Base-by-base conservation (phyloP, 2,113 vertebrate genomes). In the Polyodon spathula region DNA sequence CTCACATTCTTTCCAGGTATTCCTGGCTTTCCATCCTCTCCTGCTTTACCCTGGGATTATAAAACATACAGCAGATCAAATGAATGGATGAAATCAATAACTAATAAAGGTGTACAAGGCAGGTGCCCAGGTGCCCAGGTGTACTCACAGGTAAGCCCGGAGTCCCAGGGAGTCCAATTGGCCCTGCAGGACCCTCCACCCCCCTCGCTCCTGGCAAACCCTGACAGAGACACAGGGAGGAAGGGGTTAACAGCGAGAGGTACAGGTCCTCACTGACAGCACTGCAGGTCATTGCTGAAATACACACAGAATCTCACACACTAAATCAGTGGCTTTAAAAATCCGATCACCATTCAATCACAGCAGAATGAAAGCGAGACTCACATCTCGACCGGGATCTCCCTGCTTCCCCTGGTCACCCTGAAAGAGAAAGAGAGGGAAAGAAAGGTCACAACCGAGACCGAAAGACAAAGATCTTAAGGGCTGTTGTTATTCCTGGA, bases 371-470 rank as follows among this genome's bases (percentile, higher is more conserved):
- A 63, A 14, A 73, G 53, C n/a, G 37, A 15, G 27, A 91, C 94
- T 95, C 75, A 99, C 96, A 1, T 99, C 96, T 85, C 96, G 84
- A 4, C 96, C 96, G 1, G 93, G 83, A 6, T 98, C 93, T 1
- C 96, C 95, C 2, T 79, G 86, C 83, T 97, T 99, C 17, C 96
- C 96, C 0, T 72, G 69, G 62, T 95, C 90, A 8, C 94, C 96
- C 96, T 99, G 69, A 56, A 69, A 63, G 11, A 66, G 5, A 66
- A 40, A 59, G 8, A 54, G 9, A 52, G 8, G 7, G 6, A 63
- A 6, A 52, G 65, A 40, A 1, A 41, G 11, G 53, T 8, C 8
- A 17, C 9, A 3, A 16, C 43, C 6, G 43, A n/a, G n/a, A n/a
- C n/a, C n/a, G n/a, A n/a, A n/a, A n/a, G n/a, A n/a, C n/a, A n/a